Evolutionary conservation across 2,888 invertebrate species (phyloP).

Genomic region (Sminthurides aquaticus): DNA sequence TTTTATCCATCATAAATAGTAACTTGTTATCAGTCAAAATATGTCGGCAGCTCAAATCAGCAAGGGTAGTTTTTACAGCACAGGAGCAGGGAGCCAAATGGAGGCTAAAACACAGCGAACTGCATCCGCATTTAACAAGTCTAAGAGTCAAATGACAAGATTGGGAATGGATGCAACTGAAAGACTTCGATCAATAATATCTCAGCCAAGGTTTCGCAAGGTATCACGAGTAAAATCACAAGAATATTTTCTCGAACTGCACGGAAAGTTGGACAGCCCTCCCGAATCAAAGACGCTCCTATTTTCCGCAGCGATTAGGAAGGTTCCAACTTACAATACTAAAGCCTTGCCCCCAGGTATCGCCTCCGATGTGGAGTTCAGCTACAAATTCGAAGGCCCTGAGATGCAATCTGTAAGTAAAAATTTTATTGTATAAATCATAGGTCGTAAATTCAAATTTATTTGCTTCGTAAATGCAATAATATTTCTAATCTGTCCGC

Average conservation of each 20-base stretch:
- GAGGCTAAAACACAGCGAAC: not conserved
- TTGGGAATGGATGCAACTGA: not conserved
- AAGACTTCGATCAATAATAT: not conserved
- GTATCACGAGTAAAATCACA: not conserved
- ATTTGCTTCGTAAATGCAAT: no score
- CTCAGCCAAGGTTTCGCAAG: not conserved
- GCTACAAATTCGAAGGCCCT: constrained; percentile 18
- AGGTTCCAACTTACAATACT: not conserved
- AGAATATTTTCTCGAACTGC: not conserved
- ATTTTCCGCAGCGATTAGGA: not conserved
- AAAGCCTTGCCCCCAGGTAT: not conserved
- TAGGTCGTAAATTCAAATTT: no score
- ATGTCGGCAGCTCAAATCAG: not conserved
- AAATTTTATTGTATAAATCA: not conserved
- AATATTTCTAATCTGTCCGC: no score
- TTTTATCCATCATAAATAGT: no score
- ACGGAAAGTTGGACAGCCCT: no score
- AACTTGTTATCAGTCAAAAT: no score
- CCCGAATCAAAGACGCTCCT: not conserved
- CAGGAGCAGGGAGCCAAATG: no score
- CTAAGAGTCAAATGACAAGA: not conserved
- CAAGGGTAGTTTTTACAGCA: not conserved
- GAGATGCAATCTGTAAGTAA: constrained; percentile 10
- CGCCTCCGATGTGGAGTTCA: constrained; percentile 1
- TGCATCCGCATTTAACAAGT: not conserved